Conservation (phyloP, 2,113 vertebrate genomes). For the Anolis carolinensis region DNA sequence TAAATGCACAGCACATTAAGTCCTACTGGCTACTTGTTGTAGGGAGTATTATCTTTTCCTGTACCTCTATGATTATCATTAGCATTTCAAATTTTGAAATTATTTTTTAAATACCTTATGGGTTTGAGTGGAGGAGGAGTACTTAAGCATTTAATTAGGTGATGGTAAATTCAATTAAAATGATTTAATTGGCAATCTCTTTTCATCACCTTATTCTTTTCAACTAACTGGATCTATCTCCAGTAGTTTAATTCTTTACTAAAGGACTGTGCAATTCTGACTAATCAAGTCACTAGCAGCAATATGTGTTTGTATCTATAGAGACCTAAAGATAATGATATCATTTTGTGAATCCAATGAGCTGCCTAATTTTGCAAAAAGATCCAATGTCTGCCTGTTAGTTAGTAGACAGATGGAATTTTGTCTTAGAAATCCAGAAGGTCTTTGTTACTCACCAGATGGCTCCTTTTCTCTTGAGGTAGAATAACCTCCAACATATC, state of each 20-base stretch:
- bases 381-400: background rate
- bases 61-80: background rate
- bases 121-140: background rate
- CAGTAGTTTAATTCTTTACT: background rate
- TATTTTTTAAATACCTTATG: slow-evolving; percentile 24
- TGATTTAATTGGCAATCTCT: slow-evolving; percentile 25
- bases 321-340: background rate
- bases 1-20: background rate
- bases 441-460: background rate
- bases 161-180: slow-evolving; percentile 42
- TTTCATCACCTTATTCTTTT: background rate
- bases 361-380: background rate
- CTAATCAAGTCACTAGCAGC: background rate
- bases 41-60: background rate
- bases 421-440: background rate
- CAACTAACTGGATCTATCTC: background rate
- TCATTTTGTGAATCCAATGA: background rate
- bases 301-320: background rate
- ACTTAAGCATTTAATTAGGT: slow-evolving; percentile 44
- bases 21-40: background rate
- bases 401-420: background rate
- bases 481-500: background rate
- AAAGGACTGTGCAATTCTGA: background rate
- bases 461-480: background rate
- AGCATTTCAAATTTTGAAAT: slow-evolving; percentile 46